Evolutionary conservation across 2,113 vertebrate genomes (phyloP).

Genomic region (Datnioides undecimradiatus): DNA sequence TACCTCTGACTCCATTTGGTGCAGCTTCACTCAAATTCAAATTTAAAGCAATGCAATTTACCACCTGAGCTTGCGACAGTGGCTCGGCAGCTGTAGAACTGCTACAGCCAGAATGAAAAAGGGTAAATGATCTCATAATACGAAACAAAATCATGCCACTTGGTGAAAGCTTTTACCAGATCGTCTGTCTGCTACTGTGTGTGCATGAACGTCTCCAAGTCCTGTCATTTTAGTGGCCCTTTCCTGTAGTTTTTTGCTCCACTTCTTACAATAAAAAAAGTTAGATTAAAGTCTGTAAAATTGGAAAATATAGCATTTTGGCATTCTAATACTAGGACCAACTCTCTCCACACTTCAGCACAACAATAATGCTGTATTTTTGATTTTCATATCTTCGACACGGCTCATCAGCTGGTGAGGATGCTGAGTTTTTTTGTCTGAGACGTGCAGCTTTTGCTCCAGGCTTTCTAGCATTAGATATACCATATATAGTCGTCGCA

Average conservation of each 20-base stretch:
- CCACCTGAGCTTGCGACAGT: conserved; percentile 38
- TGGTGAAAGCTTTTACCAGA: conserved; percentile 1
- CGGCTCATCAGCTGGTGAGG: not conserved
- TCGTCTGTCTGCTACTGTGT: not conserved
- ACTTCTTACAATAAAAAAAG: not conserved
- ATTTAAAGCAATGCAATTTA: conserved; percentile 58
- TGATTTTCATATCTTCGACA: not conserved
- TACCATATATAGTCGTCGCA: too few relatives aligned
- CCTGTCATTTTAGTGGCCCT: too few relatives aligned
- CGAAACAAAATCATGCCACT: not conserved
- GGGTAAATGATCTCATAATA: conserved; percentile 3
- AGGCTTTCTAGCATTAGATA: too few relatives aligned
- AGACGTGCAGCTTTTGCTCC: too few relatives aligned
- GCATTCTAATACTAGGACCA: not conserved
- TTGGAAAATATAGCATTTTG: not conserved
- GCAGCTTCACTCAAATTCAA: conserved; percentile 53
- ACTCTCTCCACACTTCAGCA: not conserved
- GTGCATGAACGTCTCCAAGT: too few relatives aligned
- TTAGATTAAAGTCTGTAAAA: not conserved
- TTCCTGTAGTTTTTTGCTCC: not conserved
- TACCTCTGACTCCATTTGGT: conserved; percentile 31
- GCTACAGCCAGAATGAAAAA: not conserved
- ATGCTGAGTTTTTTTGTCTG: not conserved
- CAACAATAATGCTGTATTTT: not conserved
- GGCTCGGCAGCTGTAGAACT: conserved; percentile 11